Base-by-base conservation (phyloP, 92 coral and sea anemone genomes). In the Phymanthus crucifer region DNA sequence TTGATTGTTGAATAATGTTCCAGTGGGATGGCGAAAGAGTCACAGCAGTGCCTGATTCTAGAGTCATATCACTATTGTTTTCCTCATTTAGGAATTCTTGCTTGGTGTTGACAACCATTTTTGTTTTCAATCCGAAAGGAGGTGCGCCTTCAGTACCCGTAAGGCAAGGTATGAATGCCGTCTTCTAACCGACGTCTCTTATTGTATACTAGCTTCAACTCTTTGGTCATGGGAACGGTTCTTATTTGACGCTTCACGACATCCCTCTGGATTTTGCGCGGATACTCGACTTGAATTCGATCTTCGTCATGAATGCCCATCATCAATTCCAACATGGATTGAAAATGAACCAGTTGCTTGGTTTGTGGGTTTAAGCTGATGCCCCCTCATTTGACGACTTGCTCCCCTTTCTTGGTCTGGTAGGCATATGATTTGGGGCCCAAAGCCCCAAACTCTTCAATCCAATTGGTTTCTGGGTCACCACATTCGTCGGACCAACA, bases 391-490 rank as follows among this genome's bases (percentile, higher is more conserved):
- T 70, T 70, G 45, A 33, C 33, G 8, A n/a, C 33, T n/a, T n/a
- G 26, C 6, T 26, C 23, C 8, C 45, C 74, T 26, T 70, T 2
- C 26, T 21, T 27, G 24, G 40, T 26, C 17, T 16, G 35, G 40
- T 70, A 70, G 24, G 36, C 74, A 34, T 70, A 70, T 1, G 26
- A 31, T 34, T 70, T 70, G 7, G 74, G 74, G 38, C 74, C 74
- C 26, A n/a, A n/a, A 26, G 74, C 33, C 4, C 27, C 74, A 34
- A 70, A 70, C 24, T 43, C 47, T 2, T 43, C 47, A 16, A 43
- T 43, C 47, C 24, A 26, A 21, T n/a, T 34, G 40, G 40, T 70
- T 26, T 70, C 38, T 32, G 70, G 35, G 40, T 70, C 74, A 4
- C 74, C 74, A 29, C 38, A 21, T 70, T 70, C 74, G 23, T 43